phyloP scores from a whole-genome alignment of 1,140 invertebrate genomes.

The Pseudobourletiella spinata region DNA sequence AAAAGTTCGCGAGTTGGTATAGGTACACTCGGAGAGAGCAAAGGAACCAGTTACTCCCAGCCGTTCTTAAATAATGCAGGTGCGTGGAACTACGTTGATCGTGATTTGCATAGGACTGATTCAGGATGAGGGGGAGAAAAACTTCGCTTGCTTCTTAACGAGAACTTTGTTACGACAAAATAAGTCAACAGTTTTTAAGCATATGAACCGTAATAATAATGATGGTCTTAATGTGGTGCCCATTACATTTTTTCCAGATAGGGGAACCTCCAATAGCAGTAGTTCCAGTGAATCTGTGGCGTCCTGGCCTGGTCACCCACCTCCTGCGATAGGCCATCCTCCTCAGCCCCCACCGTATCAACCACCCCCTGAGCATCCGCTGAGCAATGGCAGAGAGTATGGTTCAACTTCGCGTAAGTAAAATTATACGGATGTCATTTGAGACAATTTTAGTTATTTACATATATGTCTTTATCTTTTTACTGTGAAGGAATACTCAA shows the following conservation, averaged over 20 bases:
- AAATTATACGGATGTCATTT: too few species aligned
- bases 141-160: too few species aligned
- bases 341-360: conserved; percentile 39
- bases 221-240: too few species aligned
- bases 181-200: too few species aligned
- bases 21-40: conserved; percentile 18
- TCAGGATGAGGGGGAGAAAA: too few species aligned
- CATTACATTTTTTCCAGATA: too few species aligned
- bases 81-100: too few species aligned
- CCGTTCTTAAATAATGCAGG: conserved; percentile 29
- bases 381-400: conserved; percentile 33
- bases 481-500: conserved; percentile 8
- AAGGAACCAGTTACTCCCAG: conserved; percentile 32
- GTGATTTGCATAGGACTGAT: too few species aligned
- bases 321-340: conserved; percentile 39
- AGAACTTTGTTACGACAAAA: too few species aligned
- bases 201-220: too few species aligned
- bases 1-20: conserved; percentile 6
- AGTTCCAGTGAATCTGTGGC: conserved; percentile 66
- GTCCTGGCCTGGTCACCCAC: conserved; percentile 40
- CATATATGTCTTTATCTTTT: too few species aligned
- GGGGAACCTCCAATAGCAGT: conserved; percentile 44
- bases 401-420: conserved; percentile 11
- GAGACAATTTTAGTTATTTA: not conserved
- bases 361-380: conserved; percentile 33